Conservation (phyloP, 2,888 invertebrate species). For the Punctoribates punctum region DNA sequence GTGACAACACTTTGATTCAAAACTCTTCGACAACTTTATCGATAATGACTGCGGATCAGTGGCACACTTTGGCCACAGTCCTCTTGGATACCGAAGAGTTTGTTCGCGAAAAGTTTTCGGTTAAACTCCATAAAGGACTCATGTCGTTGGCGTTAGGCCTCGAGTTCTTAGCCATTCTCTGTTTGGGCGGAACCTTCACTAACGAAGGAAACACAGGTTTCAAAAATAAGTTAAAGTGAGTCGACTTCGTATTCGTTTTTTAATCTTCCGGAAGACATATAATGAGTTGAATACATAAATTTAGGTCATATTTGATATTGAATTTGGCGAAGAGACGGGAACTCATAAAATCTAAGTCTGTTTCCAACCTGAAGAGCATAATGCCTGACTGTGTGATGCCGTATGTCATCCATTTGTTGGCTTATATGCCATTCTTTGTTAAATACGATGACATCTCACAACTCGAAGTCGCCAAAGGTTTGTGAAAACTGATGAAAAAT, state of each 20-base stretch:
- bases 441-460: constrained; percentile 68
- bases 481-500: background rate
- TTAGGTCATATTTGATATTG: constrained; percentile 62
- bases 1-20: constrained; percentile 27
- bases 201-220: constrained; percentile 14
- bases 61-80: constrained; percentile 43
- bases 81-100: constrained; percentile 43
- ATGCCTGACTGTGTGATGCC: constrained; percentile 96
- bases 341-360: constrained; percentile 42
- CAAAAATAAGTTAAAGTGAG: constrained; percentile 38
- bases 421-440: constrained; percentile 84
- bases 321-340: constrained; percentile 76
- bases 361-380: constrained; percentile 53
- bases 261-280: no score
- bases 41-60: constrained; percentile 42
- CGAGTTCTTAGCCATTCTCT: constrained; percentile 95
- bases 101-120: constrained; percentile 80
- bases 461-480: constrained; percentile 44
- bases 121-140: constrained; percentile 86
- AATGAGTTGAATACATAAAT: no score
- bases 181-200: constrained; percentile 66
- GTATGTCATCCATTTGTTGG: constrained; percentile 89
- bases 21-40: constrained; percentile 30
- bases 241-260: background rate
- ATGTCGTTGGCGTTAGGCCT: constrained; percentile 67